Evolutionary conservation across 23 tunicate genomes (phyloP).

Genomic region (Aplidium turbinatum): DNA sequence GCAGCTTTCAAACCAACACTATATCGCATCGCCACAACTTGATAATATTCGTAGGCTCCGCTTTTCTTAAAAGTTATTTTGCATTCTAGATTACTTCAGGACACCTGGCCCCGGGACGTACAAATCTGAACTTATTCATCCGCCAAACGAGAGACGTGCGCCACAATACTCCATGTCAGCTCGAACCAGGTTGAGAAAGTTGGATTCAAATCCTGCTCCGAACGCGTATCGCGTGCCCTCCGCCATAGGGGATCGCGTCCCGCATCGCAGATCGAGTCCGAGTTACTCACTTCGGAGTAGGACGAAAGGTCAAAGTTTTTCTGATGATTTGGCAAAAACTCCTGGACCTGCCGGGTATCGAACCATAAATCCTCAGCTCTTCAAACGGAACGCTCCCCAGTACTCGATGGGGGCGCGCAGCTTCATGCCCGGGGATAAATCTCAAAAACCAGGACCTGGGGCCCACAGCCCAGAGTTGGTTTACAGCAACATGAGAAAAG

Average conservation of each 20-base stretch:
- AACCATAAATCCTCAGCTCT: slow-evolving; percentile 26
- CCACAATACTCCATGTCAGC: slow-evolving; percentile 63
- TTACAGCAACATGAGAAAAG: slow-evolving; percentile 18
- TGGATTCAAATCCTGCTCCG: slow-evolving; percentile 58
- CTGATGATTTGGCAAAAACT: slow-evolving; percentile 71
- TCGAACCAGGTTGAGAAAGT: slow-evolving; percentile 45
- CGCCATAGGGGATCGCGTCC: slow-evolving; percentile 33
- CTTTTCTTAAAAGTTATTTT: background rate
- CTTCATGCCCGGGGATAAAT: slow-evolving; percentile 78
- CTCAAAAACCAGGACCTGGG: slow-evolving; percentile 88
- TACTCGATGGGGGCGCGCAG: slow-evolving; percentile 61
- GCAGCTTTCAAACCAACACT: too few relatives aligned
- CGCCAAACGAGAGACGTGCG: slow-evolving; percentile 50
- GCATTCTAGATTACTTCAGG: slow-evolving; percentile 38
- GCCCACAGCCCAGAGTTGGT: slow-evolving; percentile 57
- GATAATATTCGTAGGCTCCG: too few relatives aligned
- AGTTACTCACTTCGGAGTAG: slow-evolving; percentile 48
- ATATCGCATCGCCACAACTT: too few relatives aligned
- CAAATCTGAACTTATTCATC: slow-evolving; percentile 46
- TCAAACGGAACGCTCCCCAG: slow-evolving; percentile 51
- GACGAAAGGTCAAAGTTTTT: slow-evolving; percentile 38
- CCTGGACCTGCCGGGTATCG: slow-evolving; percentile 84
- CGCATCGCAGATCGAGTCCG: slow-evolving; percentile 52
- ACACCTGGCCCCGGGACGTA: slow-evolving; percentile 79
- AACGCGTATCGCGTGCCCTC: slow-evolving; percentile 48